phyloP scores from a whole-genome alignment of 1,140 invertebrate genomes.

The Trachelipus rathkii region DNA sequence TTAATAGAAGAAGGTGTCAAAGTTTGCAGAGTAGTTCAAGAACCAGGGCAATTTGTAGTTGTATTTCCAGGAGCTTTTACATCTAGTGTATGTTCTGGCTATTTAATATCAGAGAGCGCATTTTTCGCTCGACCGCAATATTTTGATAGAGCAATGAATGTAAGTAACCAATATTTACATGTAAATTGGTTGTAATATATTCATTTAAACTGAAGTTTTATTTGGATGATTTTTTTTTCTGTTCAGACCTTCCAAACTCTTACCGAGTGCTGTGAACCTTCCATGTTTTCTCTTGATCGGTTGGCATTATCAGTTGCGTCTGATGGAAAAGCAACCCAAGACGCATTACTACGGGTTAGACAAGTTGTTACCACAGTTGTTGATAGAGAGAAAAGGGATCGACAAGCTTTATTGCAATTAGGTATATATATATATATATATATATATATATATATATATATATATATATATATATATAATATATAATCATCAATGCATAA shows the following conservation, averaged over 20 bases:
- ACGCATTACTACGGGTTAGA: conserved; percentile 60
- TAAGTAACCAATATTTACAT: conserved; percentile 47
- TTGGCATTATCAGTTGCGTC: conserved; percentile 71
- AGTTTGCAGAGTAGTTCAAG: conserved; percentile 73
- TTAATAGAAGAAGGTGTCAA: conserved; percentile 71
- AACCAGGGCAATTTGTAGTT: conserved; percentile 83
- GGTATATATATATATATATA: neutral
- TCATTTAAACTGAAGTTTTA: neutral
- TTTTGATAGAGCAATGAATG: conserved; percentile 67
- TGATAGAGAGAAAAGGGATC: neutral
- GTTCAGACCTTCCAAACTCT: conserved; percentile 63
- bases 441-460: too few species aligned
- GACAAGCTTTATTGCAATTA: neutral
- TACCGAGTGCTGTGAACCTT: conserved; percentile 77
- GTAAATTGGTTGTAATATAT: neutral
- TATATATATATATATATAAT: too few species aligned
- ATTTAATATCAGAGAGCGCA: conserved; percentile 85
- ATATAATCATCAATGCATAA: too few species aligned
- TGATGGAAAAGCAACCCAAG: conserved; percentile 62
- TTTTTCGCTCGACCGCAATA: conserved; percentile 84
- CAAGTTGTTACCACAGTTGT: conserved; percentile 41
- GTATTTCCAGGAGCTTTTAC: conserved; percentile 88
- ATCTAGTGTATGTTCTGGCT: conserved; percentile 82
- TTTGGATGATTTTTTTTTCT: neutral
- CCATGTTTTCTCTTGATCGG: conserved; percentile 83